A percentile compares a stretch with the other conserved stretches of the same genome.
Evolutionary conservation across 2,113 vertebrate species (phyloP).

Genomic region (Pao palembangensis): DNA sequence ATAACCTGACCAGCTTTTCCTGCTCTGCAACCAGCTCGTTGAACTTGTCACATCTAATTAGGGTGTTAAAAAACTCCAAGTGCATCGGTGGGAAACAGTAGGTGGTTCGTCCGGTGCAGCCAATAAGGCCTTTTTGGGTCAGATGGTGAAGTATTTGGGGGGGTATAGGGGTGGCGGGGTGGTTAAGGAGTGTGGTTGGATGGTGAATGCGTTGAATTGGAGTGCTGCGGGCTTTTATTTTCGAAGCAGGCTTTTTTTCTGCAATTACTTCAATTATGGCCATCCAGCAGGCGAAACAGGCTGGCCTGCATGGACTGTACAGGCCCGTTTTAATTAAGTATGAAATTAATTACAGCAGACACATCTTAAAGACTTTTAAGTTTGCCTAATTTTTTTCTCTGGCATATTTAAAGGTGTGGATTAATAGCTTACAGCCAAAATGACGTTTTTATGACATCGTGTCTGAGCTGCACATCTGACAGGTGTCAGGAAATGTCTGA

Average conservation of each 20-base stretch:
- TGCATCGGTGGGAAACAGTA: slow-evolving; percentile 74
- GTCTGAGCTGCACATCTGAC: slow-evolving; percentile 60
- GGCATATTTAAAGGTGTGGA: slow-evolving; percentile 76
- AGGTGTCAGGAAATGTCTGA: slow-evolving; percentile 56
- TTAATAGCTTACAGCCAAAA: slow-evolving; percentile 76
- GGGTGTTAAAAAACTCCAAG: slow-evolving; percentile 81
- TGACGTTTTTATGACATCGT: slow-evolving; percentile 66
- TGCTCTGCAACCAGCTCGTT: slow-evolving; percentile 87
- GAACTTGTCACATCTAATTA: slow-evolving; percentile 98
- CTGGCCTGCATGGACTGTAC: slow-evolving; percentile 55
- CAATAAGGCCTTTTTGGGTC: slow-evolving; percentile 69
- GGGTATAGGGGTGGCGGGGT: background rate
- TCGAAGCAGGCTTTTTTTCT: slow-evolving; percentile 42
- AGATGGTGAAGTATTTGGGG: slow-evolving; percentile 42
- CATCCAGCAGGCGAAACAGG: slow-evolving; percentile 64
- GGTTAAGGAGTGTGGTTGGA: slow-evolving; percentile 35
- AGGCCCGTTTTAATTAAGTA: slow-evolving; percentile 74
- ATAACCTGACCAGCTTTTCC: slow-evolving; percentile 88
- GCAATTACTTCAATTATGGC: slow-evolving; percentile 68
- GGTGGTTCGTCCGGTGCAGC: slow-evolving; percentile 75
- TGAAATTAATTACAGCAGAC: slow-evolving; percentile 79
- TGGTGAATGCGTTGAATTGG: slow-evolving; percentile 58
- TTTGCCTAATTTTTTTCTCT: slow-evolving; percentile 65
- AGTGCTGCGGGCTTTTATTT: slow-evolving; percentile 63
- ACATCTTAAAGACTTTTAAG: slow-evolving; percentile 76